Evolutionary conservation across 2,888 invertebrate species (phyloP).

Genomic region (Papilio demoleus): DNA sequence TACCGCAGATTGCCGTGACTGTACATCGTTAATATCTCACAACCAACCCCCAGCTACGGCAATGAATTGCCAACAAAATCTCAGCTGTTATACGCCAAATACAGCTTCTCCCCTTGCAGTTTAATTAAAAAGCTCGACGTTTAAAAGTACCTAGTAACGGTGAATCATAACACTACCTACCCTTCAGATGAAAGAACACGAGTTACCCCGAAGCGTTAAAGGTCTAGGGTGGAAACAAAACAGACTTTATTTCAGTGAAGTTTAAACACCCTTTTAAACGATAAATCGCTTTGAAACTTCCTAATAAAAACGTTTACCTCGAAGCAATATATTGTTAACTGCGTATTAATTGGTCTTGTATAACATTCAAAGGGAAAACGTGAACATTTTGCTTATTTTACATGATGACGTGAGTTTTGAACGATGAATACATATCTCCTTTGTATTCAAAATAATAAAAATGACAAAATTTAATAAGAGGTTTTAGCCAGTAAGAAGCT

Average conservation of each 20-base stretch:
- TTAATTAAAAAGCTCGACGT: constrained; percentile 77
- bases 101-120: constrained; percentile 43
- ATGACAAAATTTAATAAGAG: too few relatives aligned
- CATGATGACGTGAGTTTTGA: too few relatives aligned
- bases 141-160: constrained; percentile 67
- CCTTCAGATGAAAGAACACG: constrained; percentile 15
- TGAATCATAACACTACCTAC: constrained; percentile 55
- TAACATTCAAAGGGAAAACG: not conserved
- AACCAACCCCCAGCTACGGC: not conserved
- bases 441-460: too few relatives aligned
- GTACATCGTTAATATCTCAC: constrained; percentile 7
- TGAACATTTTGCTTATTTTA: not conserved
- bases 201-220: constrained; percentile 22
- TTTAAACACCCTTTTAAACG: not conserved
- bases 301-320: constrained; percentile 11
- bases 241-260: constrained; percentile 1
- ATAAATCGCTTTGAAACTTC: not conserved
- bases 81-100: not conserved
- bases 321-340: constrained; percentile 15
- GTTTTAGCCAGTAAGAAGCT: too few relatives aligned
- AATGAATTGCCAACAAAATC: constrained; percentile 10
- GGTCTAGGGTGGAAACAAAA: constrained; percentile 16
- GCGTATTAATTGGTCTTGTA: constrained; percentile 1
- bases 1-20: too few relatives aligned
- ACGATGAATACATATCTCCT: not conserved